These are phyloP conservation scores for Fissipunctia ypsillon DNA, from an alignment of 2,888 invertebrate genomes.

Conservation along the genomic window DNA sequence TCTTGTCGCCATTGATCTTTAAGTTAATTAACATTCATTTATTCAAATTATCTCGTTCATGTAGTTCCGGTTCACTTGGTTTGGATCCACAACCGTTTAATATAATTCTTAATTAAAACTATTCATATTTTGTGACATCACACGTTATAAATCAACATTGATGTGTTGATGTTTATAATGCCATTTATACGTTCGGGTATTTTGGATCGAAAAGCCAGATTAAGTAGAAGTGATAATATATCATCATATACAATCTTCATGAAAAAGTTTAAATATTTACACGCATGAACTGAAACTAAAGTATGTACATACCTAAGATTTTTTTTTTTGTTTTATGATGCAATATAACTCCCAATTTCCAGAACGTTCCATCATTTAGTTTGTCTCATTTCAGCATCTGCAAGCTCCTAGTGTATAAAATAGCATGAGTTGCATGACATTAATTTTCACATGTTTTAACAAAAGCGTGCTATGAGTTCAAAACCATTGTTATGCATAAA, in stretches of 20 bases:
- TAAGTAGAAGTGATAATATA: no score
- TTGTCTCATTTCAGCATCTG: not conserved
- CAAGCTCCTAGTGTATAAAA: not conserved
- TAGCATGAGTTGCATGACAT: not conserved
- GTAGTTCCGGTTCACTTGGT: slow-evolving; percentile 39
- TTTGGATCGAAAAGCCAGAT: not conserved
- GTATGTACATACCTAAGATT: not conserved
- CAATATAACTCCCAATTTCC: no score
- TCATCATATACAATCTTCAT: not conserved
- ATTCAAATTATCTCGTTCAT: slow-evolving; percentile 40
- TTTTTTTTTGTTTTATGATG: not conserved
- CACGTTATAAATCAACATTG: not conserved
- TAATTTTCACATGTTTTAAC: slow-evolving; percentile 7
- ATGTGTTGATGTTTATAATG: not conserved
- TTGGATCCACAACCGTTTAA: slow-evolving; percentile 9
- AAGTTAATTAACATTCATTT: slow-evolving; percentile 40
- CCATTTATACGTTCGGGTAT: not conserved
- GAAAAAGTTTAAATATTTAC: not conserved
- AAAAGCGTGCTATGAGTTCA: slow-evolving; percentile 12
- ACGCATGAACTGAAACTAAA: not conserved
- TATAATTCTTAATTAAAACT: slow-evolving; percentile 3
- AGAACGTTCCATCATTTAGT: not conserved
- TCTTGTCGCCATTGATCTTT: slow-evolving; percentile 36
- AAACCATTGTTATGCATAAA: slow-evolving; percentile 27
- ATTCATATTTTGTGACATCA: not conserved